Evolutionary conservation across 2,113 vertebrate species (phyloP), one percentile per base, ranked within the genome.

Genomic region (Centropus unirufus): DNA sequence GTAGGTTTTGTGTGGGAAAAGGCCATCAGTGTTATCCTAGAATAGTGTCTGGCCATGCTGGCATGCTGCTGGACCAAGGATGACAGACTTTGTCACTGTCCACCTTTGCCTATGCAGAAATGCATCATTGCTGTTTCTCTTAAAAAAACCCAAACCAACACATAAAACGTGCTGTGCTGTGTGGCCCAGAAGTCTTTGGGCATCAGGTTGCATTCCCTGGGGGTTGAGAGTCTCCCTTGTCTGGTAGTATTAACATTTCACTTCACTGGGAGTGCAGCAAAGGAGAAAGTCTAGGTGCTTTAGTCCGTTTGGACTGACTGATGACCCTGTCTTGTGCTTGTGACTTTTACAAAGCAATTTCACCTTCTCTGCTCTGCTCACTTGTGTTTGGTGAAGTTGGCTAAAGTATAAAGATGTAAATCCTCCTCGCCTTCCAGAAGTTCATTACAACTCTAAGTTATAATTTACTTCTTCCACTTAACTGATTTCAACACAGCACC

Each of bases 121-220:
- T 22, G 20, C 27, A 29, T 92, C 36, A 6, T 89, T 83, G 34
- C 42, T 80, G 9, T 75, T 94, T 79, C 54, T 92, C 26, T 59
- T 93, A 68, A 8, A 79, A 74, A 42, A 36, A 36, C 36, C 36
- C 36, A 36, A 36, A 36, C 9, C 36, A 36, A n/a, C 8, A 1
- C 14, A 46, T 40, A 61, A 83, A 83, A 30, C 46, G 30, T 0
- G 0, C 69, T 68, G 52, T 36, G 36, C 27, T 8, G 30, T 0
- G 0, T 55, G 66, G 7, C 54, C 32, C 83, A 88, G 49, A 83
- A 61, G 39, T 61, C 82, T 78, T 61, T 75, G 62, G 32, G 14
- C 73, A 82, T 63, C 3, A 0, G 16, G 39, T 62, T 87, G 61
- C 36, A 29, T 87, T 92, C 74, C 54, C 19, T 1, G 5, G 30